A percentile compares a stretch with the other conserved stretches of the same genome.
These are phyloP conservation scores for Notolabrus celidotus DNA, from an alignment of 2,797 vertebrate species.

Conservation along the genomic window DNA sequence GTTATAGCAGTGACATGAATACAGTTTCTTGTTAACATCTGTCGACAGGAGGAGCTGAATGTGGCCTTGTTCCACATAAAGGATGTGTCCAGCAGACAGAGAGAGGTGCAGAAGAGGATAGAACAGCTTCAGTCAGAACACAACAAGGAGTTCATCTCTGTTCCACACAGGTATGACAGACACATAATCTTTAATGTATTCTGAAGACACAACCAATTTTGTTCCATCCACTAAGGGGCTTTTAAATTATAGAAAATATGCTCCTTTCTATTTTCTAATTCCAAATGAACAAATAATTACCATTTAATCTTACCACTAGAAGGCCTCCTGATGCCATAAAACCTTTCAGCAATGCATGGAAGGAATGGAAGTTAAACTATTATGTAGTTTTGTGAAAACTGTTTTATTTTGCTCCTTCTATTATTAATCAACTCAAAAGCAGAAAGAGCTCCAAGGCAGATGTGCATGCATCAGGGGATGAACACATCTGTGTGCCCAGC, in stretches of 20 bases:
- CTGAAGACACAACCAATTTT: too few relatives aligned
- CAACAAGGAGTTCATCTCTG: constrained; percentile 49
- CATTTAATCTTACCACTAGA: too few relatives aligned
- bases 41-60: constrained; percentile 91
- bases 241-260: too few relatives aligned
- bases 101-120: constrained; percentile 90
- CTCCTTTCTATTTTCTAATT: too few relatives aligned
- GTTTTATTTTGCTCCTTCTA: neutral
- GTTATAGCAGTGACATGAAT: constrained; percentile 7
- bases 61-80: constrained; percentile 91
- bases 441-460: constrained; percentile 91
- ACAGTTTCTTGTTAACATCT: constrained; percentile 7
- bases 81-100: constrained; percentile 91
- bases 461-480: constrained; percentile 62
- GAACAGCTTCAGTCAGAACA: constrained; percentile 90
- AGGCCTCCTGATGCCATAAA: too few relatives aligned
- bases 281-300: too few relatives aligned
- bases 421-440: constrained; percentile 41
- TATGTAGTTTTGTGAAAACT: neutral
- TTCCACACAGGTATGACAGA: constrained; percentile 64
- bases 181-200: too few relatives aligned
- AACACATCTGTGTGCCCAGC: constrained; percentile 83
- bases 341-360: neutral
- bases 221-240: too few relatives aligned
- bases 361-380: neutral